A percentile compares a stretch with the other conserved stretches of the same genome.
phyloP scores from a whole-genome alignment of 2,888 invertebrate species.

The Drosophila kuntzei region DNA sequence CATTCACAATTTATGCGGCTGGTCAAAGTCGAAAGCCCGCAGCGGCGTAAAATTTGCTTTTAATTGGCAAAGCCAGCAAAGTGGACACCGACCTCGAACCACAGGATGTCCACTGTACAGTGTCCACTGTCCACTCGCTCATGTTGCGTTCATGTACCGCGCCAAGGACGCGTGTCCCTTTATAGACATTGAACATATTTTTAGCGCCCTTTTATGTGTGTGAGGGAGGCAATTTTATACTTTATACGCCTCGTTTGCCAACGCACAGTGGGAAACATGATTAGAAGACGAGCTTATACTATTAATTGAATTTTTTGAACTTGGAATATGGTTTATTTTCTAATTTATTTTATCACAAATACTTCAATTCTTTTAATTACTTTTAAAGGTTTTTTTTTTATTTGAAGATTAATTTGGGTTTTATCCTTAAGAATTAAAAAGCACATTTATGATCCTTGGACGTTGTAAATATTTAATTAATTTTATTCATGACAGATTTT shows the following conservation, averaged over 20 bases:
- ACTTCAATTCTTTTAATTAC: no score
- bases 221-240: slow-evolving; percentile 1
- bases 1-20: slow-evolving; percentile 52
- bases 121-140: slow-evolving; percentile 26
- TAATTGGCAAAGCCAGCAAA: slow-evolving; percentile 68
- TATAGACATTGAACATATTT: slow-evolving; percentile 55
- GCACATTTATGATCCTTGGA: no score
- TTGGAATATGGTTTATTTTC: no score
- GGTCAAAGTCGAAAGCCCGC: slow-evolving; percentile 41
- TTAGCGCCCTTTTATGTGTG: slow-evolving; percentile 56
- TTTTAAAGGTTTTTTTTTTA: no score
- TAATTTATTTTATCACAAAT: no score
- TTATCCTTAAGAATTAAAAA: no score
- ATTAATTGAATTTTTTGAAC: no score
- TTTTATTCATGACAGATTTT: no score
- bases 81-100: slow-evolving; percentile 33
- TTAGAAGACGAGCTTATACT: no score
- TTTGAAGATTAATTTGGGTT: no score
- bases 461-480: no score
- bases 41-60: slow-evolving; percentile 66
- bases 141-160: slow-evolving; percentile 24
- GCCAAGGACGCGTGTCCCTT: slow-evolving; percentile 54
- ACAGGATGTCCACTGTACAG: slow-evolving; percentile 30
- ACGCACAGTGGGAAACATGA: neutral
- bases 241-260: slow-evolving; percentile 7